These are phyloP conservation scores for Teleogryllus occipitalis DNA, from an alignment of 1,140 invertebrate genomes.

Conservation along the genomic window DNA sequence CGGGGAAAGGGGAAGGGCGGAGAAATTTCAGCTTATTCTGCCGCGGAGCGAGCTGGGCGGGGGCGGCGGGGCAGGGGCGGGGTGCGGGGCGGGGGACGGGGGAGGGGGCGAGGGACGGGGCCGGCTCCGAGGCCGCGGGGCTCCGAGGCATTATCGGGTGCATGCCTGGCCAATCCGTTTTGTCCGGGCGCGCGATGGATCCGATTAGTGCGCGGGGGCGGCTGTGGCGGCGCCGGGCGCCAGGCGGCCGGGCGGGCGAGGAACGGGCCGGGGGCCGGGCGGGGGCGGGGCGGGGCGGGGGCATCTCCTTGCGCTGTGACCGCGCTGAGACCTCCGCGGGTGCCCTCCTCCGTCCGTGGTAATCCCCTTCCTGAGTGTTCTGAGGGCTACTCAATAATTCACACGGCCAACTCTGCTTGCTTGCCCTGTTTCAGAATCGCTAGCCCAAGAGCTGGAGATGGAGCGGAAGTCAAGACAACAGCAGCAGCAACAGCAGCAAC, in stretches of 20 bases:
- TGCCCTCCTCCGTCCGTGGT: background rate
- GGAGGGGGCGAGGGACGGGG: background rate
- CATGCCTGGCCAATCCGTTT: constrained; percentile 2
- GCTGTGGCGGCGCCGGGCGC: too few relatives aligned
- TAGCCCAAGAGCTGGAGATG: constrained; percentile 76
- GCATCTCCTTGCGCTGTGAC: background rate
- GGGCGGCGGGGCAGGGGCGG: too few relatives aligned
- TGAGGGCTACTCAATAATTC: constrained; percentile 2
- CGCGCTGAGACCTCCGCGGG: too few relatives aligned
- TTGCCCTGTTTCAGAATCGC: constrained; percentile 54
- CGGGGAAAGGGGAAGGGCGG: background rate
- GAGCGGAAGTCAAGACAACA: constrained; percentile 74
- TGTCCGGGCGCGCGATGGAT: background rate
- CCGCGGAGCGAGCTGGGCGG: too few relatives aligned
- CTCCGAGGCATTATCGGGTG: background rate
- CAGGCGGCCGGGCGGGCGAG: too few relatives aligned
- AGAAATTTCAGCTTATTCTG: background rate
- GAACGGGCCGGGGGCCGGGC: too few relatives aligned
- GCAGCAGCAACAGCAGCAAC: constrained; percentile 44
- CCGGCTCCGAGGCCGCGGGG: background rate
- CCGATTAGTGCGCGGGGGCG: background rate
- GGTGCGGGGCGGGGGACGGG: too few relatives aligned
- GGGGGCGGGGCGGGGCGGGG: too few relatives aligned
- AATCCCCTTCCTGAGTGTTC: background rate
- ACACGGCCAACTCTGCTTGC: background rate